Conservation (phyloP, 2,113 vertebrate genomes). For the Cranoglanis bouderius region DNA sequence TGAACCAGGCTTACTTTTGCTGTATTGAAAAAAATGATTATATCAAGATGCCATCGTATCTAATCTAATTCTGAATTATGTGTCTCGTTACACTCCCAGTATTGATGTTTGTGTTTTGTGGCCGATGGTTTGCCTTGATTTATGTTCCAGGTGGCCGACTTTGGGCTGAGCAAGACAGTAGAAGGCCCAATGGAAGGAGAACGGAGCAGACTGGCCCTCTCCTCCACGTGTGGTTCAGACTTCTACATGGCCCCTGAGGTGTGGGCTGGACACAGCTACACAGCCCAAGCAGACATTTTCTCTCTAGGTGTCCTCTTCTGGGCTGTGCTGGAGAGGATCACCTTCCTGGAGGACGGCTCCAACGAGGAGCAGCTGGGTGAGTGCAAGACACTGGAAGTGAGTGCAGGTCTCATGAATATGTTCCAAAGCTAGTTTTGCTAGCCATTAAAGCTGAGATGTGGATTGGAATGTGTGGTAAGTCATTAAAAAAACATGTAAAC, state of each 20-base stretch:
- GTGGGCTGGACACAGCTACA: conserved; percentile 94
- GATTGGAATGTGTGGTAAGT: neutral
- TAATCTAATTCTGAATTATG: neutral
- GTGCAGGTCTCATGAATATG: neutral
- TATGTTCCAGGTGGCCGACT: conserved; percentile 84
- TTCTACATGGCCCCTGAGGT: conserved; percentile 99
- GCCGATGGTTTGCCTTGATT: neutral
- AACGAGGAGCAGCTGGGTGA: conserved; percentile 90
- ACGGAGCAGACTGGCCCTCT: conserved; percentile 86
- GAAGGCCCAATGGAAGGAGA: conserved; percentile 72
- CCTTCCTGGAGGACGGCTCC: conserved; percentile 88
- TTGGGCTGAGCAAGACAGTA: conserved; percentile 92
- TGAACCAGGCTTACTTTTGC: neutral
- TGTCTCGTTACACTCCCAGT: neutral
- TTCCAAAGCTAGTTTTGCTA: neutral
- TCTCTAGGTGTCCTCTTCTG: conserved; percentile 96
- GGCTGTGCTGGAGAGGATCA: conserved; percentile 96
- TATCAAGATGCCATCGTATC: neutral
- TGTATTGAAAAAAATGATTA: neutral
- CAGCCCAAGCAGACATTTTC: conserved; percentile 96
- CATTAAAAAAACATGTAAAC: neutral
- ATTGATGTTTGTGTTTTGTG: neutral
- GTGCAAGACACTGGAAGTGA: conserved; percentile 18
- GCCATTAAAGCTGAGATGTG: neutral
- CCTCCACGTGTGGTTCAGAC: conserved; percentile 93